These are phyloP conservation scores for Drosophila pseudotakahashii DNA, from an alignment of 2,888 invertebrate genomes.

Conservation along the genomic window DNA sequence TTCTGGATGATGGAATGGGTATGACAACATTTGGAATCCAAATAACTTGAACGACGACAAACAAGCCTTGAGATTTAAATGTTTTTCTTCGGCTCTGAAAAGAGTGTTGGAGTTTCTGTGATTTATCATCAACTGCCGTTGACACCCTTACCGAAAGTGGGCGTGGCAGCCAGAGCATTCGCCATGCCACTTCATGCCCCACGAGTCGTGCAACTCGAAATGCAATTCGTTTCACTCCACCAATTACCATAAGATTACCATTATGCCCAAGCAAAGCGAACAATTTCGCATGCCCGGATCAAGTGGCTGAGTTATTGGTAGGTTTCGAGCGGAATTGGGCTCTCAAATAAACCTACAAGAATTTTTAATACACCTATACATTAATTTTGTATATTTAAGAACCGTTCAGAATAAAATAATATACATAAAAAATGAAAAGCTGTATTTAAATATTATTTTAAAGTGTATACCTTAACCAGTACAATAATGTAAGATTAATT, in stretches of 20 bases:
- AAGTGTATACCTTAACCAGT: no score
- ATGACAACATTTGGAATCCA: slow-evolving; percentile 28
- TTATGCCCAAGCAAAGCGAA: slow-evolving; percentile 33
- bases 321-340: background rate
- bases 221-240: slow-evolving; percentile 39
- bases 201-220: slow-evolving; percentile 38
- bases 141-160: slow-evolving; percentile 27
- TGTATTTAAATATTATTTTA: no score
- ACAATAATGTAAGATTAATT: no score
- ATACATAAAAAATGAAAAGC: no score
- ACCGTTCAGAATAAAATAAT: no score
- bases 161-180: slow-evolving; percentile 30
- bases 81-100: slow-evolving; percentile 7
- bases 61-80: slow-evolving; percentile 45
- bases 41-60: slow-evolving; percentile 35
- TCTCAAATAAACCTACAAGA: background rate
- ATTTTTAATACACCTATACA: no score
- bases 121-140: slow-evolving; percentile 38
- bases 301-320: slow-evolving; percentile 12
- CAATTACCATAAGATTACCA: slow-evolving; percentile 45
- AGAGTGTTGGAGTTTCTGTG: slow-evolving; percentile 13
- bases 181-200: slow-evolving; percentile 40
- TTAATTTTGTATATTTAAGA: no score
- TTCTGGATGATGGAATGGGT: slow-evolving; percentile 1
- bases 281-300: slow-evolving; percentile 28